Base-by-base conservation (phyloP, 2,888 invertebrate species). In the Philaethria dido region DNA sequence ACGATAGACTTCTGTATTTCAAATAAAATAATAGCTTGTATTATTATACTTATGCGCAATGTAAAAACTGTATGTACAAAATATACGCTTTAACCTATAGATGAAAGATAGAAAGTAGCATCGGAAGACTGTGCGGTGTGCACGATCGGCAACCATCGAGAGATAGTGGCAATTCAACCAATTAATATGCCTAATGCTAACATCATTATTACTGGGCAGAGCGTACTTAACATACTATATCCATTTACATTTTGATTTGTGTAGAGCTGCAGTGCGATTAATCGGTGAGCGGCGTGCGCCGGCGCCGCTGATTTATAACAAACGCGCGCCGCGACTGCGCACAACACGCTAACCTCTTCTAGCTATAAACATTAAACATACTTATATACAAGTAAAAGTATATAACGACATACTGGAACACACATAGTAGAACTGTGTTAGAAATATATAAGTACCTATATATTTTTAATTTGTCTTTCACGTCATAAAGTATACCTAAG, bases 141-240 rank as follows among this genome's bases (percentile, higher is more conserved):
- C 83, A 79, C 82, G 80, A 84, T 80, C 80, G 70, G 79, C 82
- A 80, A 78, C 80, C 75, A 77, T 77, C 78, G 74, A 83, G 82
- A 88, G 90, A 91, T 90, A 89, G 86, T 86, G 83, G 83, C 85
- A 86, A 89, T 88, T 86, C 85, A 81, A 80, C 83, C 91, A 91
- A 92, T 92, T 92, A 92, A 92, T 92, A 92, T 90, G 89, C 88
- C 91, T 92, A 92, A 92, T 92, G 92, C 92, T 91, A 92, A 92
- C 92, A 92, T 92, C 92, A 92, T 92, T 92, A 92, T 92, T 92
- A 92, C 90, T 84, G 85, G 89, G 84, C 86, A 83, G 81, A 82
- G 87, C 85, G 88, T 88, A 88, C 90, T 92, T 91, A 90, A 88
- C 90, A 89, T 90, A 89, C 88, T 89, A 89, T 91, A 92, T 92